A percentile compares a stretch with the other conserved stretches of the same genome.
Conservation (phyloP, 2,888 invertebrate genomes). For the Cepaea hortensis region DNA sequence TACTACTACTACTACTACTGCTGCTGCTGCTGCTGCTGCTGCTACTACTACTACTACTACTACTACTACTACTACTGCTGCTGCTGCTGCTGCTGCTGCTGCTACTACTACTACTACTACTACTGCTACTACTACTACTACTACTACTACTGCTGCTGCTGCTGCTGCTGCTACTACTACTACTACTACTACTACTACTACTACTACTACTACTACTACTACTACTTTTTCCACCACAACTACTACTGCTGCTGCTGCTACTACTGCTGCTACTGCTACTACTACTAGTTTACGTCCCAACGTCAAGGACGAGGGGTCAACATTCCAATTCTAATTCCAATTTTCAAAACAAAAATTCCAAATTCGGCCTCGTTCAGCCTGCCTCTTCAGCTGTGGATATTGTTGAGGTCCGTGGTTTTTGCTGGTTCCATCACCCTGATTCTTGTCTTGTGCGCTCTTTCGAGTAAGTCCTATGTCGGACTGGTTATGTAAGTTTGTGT, state of each 20-base stretch:
- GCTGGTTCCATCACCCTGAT: too few species aligned
- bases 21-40: slow-evolving; percentile 29
- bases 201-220: slow-evolving; percentile 11
- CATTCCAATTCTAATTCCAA: too few species aligned
- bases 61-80: slow-evolving; percentile 24
- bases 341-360: too few species aligned
- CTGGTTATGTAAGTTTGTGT: too few species aligned
- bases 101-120: too few species aligned
- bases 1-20: slow-evolving; percentile 37
- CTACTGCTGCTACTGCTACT: neutral
- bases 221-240: neutral
- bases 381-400: too few species aligned
- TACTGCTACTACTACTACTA: neutral
- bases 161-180: slow-evolving; percentile 15
- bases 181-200: slow-evolving; percentile 20
- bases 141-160: slow-evolving; percentile 8
- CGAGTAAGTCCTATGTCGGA: too few species aligned
- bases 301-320: too few species aligned
- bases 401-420: too few species aligned
- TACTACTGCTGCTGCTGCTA: slow-evolving; percentile 29
- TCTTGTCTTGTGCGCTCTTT: too few species aligned
- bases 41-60: slow-evolving; percentile 31
- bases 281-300: too few species aligned
- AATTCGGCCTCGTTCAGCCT: too few species aligned
- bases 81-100: neutral